Percentiles rank a stretch among this genome's conserved stretches.
Evolutionary conservation across 2,888 invertebrate species (phyloP).

Genomic region (Drosophila kanekoi): DNA sequence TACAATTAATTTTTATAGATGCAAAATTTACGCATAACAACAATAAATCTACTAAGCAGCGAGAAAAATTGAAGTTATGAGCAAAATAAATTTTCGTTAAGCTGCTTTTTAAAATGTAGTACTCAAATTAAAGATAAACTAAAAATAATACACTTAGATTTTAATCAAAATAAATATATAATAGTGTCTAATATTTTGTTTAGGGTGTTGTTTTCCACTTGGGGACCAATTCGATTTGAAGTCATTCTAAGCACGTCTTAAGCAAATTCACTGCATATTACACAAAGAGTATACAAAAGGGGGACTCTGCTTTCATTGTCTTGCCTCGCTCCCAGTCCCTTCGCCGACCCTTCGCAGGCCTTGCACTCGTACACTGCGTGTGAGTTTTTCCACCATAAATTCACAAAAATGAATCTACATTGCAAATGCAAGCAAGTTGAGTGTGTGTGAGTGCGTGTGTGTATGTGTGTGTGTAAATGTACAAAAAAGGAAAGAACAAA

Average conservation of each 20-base stretch:
- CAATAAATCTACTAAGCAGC: no score
- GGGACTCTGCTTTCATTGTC: conserved; percentile 2
- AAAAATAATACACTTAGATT: not conserved
- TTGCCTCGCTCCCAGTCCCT: not conserved
- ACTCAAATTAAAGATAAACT: no score
- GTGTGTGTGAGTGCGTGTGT: conserved; percentile 27
- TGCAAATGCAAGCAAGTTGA: conserved; percentile 69
- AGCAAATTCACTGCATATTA: conserved; percentile 8
- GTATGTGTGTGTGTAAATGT: conserved; percentile 30
- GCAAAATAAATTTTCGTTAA: no score
- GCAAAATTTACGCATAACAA: no score
- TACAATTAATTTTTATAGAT: no score
- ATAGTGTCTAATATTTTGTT: no score
- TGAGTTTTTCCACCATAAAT: conserved; percentile 72
- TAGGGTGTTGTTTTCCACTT: conserved; percentile 4
- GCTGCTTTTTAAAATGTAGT: no score
- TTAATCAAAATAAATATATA: no score
- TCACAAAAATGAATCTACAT: conserved; percentile 76
- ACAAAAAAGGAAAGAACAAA: conserved; percentile 51
- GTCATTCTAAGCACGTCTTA: conserved; percentile 14
- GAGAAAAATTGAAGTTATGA: no score
- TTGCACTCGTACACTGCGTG: conserved; percentile 38
- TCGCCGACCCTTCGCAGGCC: not conserved
- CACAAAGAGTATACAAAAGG: conserved; percentile 16
- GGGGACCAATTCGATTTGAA: not conserved